phyloP scores from a whole-genome alignment of 2,797 vertebrate species.

The Diglossa cyanea region DNA sequence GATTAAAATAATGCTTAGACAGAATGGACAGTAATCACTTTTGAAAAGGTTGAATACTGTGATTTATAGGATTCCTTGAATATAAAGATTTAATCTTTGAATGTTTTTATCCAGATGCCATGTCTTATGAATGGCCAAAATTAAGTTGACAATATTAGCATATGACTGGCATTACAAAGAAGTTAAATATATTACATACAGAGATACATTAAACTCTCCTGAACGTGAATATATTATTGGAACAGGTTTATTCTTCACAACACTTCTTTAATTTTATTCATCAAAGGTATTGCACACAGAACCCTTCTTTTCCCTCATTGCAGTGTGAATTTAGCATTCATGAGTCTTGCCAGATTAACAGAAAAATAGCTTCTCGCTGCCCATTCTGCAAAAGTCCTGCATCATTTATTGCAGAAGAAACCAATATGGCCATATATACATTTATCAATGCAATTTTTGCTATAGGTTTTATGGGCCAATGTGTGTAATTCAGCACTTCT shows the following conservation, averaged over 20 bases:
- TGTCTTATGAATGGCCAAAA: slow-evolving; percentile 42
- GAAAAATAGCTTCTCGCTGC: not conserved
- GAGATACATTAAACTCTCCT: not conserved
- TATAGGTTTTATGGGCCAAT: not conserved
- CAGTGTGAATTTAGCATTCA: not conserved
- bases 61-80: slow-evolving; percentile 55
- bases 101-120: not conserved
- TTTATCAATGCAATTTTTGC: not conserved
- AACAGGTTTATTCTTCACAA: not conserved
- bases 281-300: fast-evolving
- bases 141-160: not conserved
- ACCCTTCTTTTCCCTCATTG: not conserved
- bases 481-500: not conserved
- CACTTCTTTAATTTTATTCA: not conserved
- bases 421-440: not conserved
- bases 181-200: not conserved
- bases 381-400: not conserved
- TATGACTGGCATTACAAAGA: not conserved
- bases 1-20: slow-evolving; percentile 45
- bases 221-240: not conserved
- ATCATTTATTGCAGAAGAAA: slow-evolving; percentile 6
- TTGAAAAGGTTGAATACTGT: slow-evolving; percentile 50
- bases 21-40: slow-evolving; percentile 40
- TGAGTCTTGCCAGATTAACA: not conserved
- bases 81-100: slow-evolving; percentile 42